Evolutionary conservation across 2,113 vertebrate genomes (phyloP), one percentile per base, ranked within the genome.

Genomic region (Tympanuchus pallidicinctus): DNA sequence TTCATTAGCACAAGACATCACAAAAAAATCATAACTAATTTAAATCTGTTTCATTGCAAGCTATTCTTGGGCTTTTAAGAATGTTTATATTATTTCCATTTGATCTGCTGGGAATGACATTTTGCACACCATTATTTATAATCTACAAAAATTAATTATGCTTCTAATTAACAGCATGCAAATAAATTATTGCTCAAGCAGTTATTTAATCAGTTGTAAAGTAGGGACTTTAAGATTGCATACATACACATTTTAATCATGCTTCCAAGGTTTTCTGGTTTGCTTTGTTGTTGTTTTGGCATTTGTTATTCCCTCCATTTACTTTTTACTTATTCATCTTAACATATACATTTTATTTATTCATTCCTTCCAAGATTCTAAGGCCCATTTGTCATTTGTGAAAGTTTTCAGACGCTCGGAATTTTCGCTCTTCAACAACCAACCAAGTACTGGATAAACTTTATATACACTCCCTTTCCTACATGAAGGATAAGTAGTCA

Each of bases 101-200:
- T 96, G 95, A 97, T 98, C 97, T 96, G 72, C 81, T 96, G 96
- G 97, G 97, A 98, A 96, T 92, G 96, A 91, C 94, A 96, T 97
- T 98, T 96, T 96, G 94, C 6, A 4, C 92, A 92, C 94, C 89
- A 97, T 98, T 98, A 98, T 98, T 98, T 98, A 97, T 97, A 97
- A 98, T 97, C 97, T 97, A 94, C 93, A 90, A 95, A 98, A 98
- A 98, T 98, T 98, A 98, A 98, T 98, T 98, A 98, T 95, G 97
- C 97, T 96, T 96, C 96, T 98, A 98, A 98, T 98, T 97, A 98
- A 97, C 95, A 96, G 95, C 96, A 95, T 90, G 97, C 97, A 98
- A 98, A 98, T 97, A 98, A 97, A 97, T 98, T 96, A 97, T 97
- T 97, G 97, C 97, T 98, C 88, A 94, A 98, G 95, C 95, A 97